Evolutionary conservation across 2,797 vertebrate genomes (phyloP), one percentile per base, ranked within the genome.

Genomic region (Sebastes hubbsi): DNA sequence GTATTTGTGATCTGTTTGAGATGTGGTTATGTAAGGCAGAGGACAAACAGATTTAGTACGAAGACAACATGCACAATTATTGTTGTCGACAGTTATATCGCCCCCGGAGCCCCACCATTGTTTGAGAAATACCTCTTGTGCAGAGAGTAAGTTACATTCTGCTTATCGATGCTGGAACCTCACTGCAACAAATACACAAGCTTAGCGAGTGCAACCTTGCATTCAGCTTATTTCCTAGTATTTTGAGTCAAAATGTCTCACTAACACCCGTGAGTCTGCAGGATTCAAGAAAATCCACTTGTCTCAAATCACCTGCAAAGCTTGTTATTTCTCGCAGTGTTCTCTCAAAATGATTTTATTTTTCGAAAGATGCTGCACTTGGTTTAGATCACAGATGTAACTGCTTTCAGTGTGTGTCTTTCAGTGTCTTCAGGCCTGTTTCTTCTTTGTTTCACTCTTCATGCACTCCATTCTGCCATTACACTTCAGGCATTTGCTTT

Each of bases 61-160:
- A 84, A 77, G 90, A 91, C 91, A 93, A 94, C 91, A 90, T 92
- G 93, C 93, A 95, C 92, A 94, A 93, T 88, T 90, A 90, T 86
- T 89, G 90, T 92, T 92, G 91, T 92, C 77, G 1, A 65, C 54
- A 60, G 63, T 73, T 75, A 54, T 69, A 54, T 13, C 10, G 14
- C 52, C 29, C 71, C 65, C 14, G 1, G 64, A 72, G 58, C 56
- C 80, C 54, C 38, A 78, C 62, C 82, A 67, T 89, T 86, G 83
- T 91, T 91, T 89, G 65, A 92, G 76, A 92, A 91, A 92, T 92
- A 94, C 92, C 91, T 93, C 76, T 62, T 91, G 79, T 92, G 88
- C 88, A 88, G 85, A 92, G 75, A 90, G 76, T 82, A 79, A 78
- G 81, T 92, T 85, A 83, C 84, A 88, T 90, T 82, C 80, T 91